Evolutionary conservation across 2,888 invertebrate species (phyloP), one percentile per base, ranked within the genome.

Genomic region (Phengaris arion): DNA sequence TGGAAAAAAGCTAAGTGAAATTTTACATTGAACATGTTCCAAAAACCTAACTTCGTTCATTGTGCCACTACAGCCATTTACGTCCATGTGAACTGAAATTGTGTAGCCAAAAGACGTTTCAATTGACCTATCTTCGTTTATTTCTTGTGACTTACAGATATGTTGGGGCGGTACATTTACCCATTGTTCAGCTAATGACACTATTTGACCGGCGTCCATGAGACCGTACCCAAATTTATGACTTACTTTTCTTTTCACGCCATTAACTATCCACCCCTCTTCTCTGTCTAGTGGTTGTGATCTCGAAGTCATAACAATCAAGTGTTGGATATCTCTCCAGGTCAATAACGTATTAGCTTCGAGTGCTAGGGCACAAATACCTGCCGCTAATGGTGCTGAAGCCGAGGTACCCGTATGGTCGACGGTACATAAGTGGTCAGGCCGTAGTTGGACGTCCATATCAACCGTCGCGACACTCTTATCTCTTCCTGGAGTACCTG

Each of bases 211-310:
- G 22, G 98, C 99, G 91, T 99, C 99, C 98, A 99, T 99, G 82
- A 99, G 91, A n/a, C 99, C 99, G 89, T 99, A 99, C 68, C 99
- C 99, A 87, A 99, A 99, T 92, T 98, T 98, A 90, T 99, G 98
- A 85, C 98, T 98, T 77, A 98, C 98, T 95, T 98, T 97, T 83
- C 98, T 95, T 85, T 98, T 97, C 45, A 98, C 97, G 5, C 98
- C 99, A 86, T 99, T 99, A 68, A 96, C 94, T 75, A 97, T 96
- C 99, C 99, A 99, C 13, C 98, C 98, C 75, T 95, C 95, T 89
- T 99, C 98, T 87, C 98, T 98, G 83, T 97, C 96, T 76, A 99
- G 94, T 0, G 99, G 99, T 72, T 95, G 95, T 2, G 98, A 96
- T 79, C 98, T 95, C 51, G 98, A 98, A 0, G 98, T 98, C 84